Evolutionary conservation across 2,888 invertebrate species (phyloP).

Genomic region (Brassicogethes aeneus): DNA sequence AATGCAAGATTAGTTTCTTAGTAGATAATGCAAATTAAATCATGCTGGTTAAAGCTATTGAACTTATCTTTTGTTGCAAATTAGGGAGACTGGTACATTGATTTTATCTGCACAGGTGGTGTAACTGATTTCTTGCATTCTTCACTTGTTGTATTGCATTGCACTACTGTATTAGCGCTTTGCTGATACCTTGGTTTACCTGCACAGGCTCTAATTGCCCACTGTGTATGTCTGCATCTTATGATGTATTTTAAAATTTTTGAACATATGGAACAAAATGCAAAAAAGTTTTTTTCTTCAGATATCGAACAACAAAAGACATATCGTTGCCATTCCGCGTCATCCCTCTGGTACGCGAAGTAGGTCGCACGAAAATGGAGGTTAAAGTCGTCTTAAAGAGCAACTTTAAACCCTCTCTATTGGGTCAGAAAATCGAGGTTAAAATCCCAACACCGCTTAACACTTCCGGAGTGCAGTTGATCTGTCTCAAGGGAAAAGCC

Average conservation of each 20-base stretch:
- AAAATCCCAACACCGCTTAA: conserved; percentile 98
- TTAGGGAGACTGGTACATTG: too few species aligned
- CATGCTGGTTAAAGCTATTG: too few species aligned
- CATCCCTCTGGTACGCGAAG: conserved; percentile 95
- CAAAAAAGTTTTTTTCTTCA: conserved; percentile 37
- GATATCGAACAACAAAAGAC: conserved; percentile 98
- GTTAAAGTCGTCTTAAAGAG: conserved; percentile 98
- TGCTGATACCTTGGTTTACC: not conserved
- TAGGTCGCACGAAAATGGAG: conserved; percentile 99
- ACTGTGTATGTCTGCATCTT: not conserved
- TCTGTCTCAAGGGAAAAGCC: conserved; percentile 98
- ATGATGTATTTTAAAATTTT: conserved; percentile 7
- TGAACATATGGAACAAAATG: conserved; percentile 4
- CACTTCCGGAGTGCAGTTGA: conserved; percentile 96
- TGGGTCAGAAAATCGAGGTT: conserved; percentile 99
- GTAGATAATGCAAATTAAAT: too few species aligned
- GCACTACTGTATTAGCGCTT: too few species aligned
- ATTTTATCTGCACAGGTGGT: too few species aligned
- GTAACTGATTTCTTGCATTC: too few species aligned
- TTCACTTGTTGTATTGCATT: too few species aligned
- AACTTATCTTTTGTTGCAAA: too few species aligned
- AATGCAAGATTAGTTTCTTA: too few species aligned
- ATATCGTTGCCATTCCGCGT: conserved; percentile 99
- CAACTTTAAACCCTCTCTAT: conserved; percentile 94
- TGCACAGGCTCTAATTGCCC: not conserved